These are phyloP conservation scores for Antheraea yamamai DNA, from an alignment of 2,888 invertebrate genomes.

Conservation along the genomic window DNA sequence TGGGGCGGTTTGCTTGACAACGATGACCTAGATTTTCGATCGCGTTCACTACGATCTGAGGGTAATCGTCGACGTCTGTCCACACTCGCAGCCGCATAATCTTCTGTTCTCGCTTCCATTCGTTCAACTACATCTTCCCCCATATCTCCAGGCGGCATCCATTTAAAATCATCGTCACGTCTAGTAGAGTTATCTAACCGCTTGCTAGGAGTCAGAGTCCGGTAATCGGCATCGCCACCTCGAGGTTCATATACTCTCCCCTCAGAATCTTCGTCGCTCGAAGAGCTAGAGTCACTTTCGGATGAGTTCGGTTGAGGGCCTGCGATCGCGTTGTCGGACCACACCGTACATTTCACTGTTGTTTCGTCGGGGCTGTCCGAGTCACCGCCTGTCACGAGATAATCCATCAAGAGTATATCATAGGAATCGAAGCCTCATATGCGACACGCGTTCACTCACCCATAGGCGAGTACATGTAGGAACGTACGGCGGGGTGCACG, in stretches of 20 bases:
- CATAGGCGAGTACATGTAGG: conserved; percentile 80
- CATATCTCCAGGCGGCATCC: conserved; percentile 79
- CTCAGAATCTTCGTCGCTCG: conserved; percentile 67
- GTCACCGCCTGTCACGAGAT: conserved; percentile 80
- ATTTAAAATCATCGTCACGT: conserved; percentile 86
- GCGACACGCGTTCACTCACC: conserved; percentile 74
- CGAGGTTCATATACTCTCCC: conserved; percentile 79
- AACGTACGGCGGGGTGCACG: conserved; percentile 78
- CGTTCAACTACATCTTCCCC: conserved; percentile 58
- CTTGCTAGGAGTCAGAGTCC: conserved; percentile 68
- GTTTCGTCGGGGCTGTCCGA: conserved; percentile 84
- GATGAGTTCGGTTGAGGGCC: conserved; percentile 66
- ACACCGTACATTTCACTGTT: conserved; percentile 81
- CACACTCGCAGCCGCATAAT: conserved; percentile 75
- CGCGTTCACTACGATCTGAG: conserved; percentile 82
- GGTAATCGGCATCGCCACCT: conserved; percentile 83
- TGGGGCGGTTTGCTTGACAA: conserved; percentile 79
- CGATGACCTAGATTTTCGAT: conserved; percentile 84
- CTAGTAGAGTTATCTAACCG: conserved; percentile 82
- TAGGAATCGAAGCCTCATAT: conserved; percentile 51
- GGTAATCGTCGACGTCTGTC: conserved; percentile 79
- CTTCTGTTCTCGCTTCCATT: conserved; percentile 56
- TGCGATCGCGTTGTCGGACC: conserved; percentile 72
- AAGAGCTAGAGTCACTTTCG: conserved; percentile 65
- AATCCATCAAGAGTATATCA: conserved; percentile 49